phyloP scores from a whole-genome alignment of 2,797 vertebrate genomes.

The Lerista edwardsae region DNA sequence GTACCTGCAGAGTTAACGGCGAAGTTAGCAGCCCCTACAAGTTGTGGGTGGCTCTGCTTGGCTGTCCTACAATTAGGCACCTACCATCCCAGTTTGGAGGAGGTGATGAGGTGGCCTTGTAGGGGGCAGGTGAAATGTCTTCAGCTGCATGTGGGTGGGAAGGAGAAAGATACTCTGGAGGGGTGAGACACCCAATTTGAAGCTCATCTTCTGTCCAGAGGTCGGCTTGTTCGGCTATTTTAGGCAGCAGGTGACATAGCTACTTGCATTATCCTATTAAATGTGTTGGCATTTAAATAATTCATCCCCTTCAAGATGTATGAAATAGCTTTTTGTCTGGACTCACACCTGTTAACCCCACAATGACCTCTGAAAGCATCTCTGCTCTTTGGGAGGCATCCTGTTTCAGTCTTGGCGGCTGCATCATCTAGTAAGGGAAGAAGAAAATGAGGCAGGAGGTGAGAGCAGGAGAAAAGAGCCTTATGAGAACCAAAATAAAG shows the following conservation, averaged over 20 bases:
- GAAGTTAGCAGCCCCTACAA: too few species aligned
- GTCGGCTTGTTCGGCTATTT: conserved; percentile 27
- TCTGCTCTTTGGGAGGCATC: conserved; percentile 30
- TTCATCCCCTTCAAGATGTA: conserved; percentile 86
- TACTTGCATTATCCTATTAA: conserved; percentile 78
- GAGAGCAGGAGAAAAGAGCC: background rate
- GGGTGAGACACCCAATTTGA: background rate
- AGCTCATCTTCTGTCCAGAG: background rate
- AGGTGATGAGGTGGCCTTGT: background rate
- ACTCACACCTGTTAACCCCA: conserved; percentile 84
- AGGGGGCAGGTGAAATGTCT: background rate
- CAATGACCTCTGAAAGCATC: conserved; percentile 74
- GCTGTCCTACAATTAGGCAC: background rate
- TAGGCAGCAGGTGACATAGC: conserved; percentile 45
- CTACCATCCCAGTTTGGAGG: too few species aligned
- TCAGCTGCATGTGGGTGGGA: background rate
- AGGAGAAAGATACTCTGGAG: background rate
- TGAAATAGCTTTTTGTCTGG: conserved; percentile 79
- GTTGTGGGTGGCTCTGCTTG: background rate
- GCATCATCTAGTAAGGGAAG: background rate
- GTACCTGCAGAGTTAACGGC: background rate
- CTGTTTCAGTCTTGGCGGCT: conserved; percentile 59
- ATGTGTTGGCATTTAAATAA: conserved; percentile 82
- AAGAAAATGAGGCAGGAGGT: background rate
- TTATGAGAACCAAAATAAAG: too few species aligned